Evolutionary conservation across 2,888 invertebrate genomes (phyloP).

Genomic region (Eupithecia subfuscata): DNA sequence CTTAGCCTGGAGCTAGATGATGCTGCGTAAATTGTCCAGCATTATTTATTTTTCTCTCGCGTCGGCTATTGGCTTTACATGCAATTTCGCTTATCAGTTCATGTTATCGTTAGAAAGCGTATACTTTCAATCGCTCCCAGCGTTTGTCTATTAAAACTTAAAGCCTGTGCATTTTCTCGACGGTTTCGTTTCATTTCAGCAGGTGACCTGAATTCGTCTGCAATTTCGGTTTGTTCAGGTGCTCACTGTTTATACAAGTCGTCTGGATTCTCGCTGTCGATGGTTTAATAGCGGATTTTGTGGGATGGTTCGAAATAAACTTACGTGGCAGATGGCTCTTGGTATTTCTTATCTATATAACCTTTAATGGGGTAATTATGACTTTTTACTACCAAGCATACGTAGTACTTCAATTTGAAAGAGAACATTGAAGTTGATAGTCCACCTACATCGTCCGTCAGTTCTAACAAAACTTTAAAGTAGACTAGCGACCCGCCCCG

Average conservation of each 20-base stretch:
- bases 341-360: background rate
- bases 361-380: background rate
- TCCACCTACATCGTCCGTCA: background rate
- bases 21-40: too few species aligned
- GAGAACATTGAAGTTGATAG: background rate
- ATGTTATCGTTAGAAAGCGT: background rate
- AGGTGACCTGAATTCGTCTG: conserved; percentile 48
- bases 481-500: too few species aligned
- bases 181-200: conserved; percentile 19
- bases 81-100: background rate
- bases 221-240: conserved; percentile 46
- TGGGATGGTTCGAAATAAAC: conserved; percentile 12
- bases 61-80: background rate
- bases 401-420: background rate
- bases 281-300: conserved; percentile 23
- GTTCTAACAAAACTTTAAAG: background rate
- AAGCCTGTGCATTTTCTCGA: background rate
- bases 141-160: background rate
- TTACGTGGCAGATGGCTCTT: conserved; percentile 8
- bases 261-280: conserved; percentile 25
- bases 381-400: background rate
- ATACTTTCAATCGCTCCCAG: background rate
- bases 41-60: background rate
- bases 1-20: too few species aligned
- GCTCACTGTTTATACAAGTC: conserved; percentile 48